Base-by-base conservation (phyloP, 1,140 invertebrate genomes). In the Solen grandis region DNA sequence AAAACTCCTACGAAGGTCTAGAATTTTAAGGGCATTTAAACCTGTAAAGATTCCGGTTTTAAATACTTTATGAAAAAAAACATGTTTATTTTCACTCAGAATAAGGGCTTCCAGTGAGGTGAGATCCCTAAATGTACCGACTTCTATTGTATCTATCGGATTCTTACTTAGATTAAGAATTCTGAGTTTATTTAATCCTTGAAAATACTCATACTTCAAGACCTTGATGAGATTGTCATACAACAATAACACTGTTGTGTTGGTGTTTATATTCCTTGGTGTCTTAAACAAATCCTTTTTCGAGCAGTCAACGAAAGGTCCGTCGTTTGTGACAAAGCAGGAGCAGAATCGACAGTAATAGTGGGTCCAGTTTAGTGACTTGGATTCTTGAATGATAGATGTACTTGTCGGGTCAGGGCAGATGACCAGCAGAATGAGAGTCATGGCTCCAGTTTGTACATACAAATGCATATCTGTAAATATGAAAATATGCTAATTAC, bases 11-110 rank as follows among this genome's bases (percentile, higher is more conserved):
- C 66, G 60, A 14, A 76, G 16, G n/a, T 36, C 16, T 38, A 76
- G 50, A 1, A 76, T 52, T 36, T 41, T 52, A 4, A 76, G 22
- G 59, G 41, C 55, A 0, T 2, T 13, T 16, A 76, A 41, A 1
- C 63, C 60, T 31, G 52, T 19, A 35, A 76, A 66, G 1, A 65
- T 57, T 38, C 60, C 74, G 16, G 62, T 65, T 25, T 57, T 35
- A 19, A 76, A 50, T 16, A 52, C n/a, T 35, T 36, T n/a, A 0
- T 60, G 8, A 3, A 13, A 10, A 5, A 22, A 3, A 25, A 22
- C 36, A 2, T 2, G 19, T 5, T 2, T 59, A 27, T 76, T 33
- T 25, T 54, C 50, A 41, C 66, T 19, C 31, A 76, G 22, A 35
- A 22, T 65, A 29, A 76, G 52, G 4, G 46, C n/a, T 31, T 25